Conservation (phyloP, 2,888 invertebrate genomes). For the Molanna angustata region DNA sequence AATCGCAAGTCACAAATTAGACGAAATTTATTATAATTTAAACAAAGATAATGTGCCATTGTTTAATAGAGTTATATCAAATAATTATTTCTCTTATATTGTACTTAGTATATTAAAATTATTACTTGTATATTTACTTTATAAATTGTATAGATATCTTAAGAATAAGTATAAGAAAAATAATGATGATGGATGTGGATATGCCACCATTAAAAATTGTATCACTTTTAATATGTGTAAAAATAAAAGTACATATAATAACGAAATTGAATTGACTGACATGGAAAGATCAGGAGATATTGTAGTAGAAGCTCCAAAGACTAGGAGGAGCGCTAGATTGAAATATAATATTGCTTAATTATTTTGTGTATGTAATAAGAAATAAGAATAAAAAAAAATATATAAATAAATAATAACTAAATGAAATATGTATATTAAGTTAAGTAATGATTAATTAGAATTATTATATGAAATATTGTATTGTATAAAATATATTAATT, state of each 20-base stretch:
- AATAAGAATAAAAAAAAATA: too few species aligned
- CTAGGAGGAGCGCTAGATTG: too few species aligned
- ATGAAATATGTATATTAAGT: too few species aligned
- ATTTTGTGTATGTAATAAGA: too few species aligned
- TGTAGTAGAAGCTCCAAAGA: too few species aligned
- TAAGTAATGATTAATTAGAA: too few species aligned
- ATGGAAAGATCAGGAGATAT: too few species aligned
- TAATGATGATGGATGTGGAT: neutral
- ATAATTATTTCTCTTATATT: slow-evolving; percentile 1
- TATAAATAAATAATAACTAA: too few species aligned
- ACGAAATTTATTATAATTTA: slow-evolving; percentile 3
- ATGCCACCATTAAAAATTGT: neutral
- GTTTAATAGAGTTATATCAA: neutral
- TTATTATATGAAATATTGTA: too few species aligned
- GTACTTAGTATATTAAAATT: slow-evolving; percentile 1
- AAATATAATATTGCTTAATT: too few species aligned
- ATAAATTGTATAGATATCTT: neutral
- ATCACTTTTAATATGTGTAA: neutral
- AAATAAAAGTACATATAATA: neutral
- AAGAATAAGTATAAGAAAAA: neutral
- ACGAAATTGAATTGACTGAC: too few species aligned
- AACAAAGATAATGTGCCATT: neutral
- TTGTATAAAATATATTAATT: too few species aligned
- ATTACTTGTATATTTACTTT: neutral
- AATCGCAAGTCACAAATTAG: slow-evolving; percentile 1